Evolutionary conservation across 1,140 invertebrate species (phyloP).

Genomic region (Lepidurus packardi): DNA sequence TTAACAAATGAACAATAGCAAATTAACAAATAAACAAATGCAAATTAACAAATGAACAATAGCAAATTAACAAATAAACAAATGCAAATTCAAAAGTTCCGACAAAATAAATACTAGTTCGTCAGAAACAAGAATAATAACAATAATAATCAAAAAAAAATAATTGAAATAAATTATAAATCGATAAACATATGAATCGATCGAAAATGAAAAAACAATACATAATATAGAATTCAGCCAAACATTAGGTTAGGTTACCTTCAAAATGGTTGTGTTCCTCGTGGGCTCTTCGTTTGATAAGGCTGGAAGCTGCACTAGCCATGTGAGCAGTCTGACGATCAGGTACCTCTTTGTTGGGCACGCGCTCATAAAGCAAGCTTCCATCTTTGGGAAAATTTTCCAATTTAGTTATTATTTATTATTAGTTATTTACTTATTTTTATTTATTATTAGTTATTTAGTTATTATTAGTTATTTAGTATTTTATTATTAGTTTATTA

Average conservation of each 20-base stretch:
- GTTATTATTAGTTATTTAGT: no score
- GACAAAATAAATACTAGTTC: neutral
- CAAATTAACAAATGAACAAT: no score
- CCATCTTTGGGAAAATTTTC: slow-evolving; percentile 56
- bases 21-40: no score
- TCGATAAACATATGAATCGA: slow-evolving; percentile 35
- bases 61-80: no score
- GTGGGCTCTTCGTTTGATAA: slow-evolving; percentile 48
- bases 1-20: no score
- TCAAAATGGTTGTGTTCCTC: slow-evolving; percentile 48
- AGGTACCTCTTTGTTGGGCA: slow-evolving; percentile 68
- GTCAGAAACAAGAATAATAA: slow-evolving; percentile 26
- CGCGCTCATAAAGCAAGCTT: slow-evolving; percentile 73
- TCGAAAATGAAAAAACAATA: slow-evolving; percentile 31
- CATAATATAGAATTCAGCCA: neutral
- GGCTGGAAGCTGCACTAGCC: slow-evolving; percentile 51
- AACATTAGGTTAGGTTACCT: neutral
- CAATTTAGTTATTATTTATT: no score
- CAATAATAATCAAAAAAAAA: slow-evolving; percentile 30
- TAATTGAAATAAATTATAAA: neutral
- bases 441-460: no score
- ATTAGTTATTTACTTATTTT: no score
- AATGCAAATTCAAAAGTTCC: neutral
- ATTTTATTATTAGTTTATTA: no score
- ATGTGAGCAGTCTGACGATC: slow-evolving; percentile 53